phyloP scores from a whole-genome alignment of 35 echinoderm and acorn worm genomes.

The Ptychodera flava region DNA sequence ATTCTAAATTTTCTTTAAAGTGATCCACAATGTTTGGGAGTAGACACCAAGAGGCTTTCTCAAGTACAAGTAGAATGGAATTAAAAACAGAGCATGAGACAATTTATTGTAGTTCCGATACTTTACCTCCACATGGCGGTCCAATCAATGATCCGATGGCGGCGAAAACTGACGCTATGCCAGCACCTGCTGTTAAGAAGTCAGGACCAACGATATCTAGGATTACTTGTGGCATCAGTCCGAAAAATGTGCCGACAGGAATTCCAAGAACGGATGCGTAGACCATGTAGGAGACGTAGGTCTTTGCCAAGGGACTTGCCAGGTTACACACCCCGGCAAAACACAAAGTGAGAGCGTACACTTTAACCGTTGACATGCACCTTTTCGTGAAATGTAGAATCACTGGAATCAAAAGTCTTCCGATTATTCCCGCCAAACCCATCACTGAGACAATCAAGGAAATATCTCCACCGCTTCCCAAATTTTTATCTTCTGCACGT shows the following conservation, averaged over 20 bases:
- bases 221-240: background rate
- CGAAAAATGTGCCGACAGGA: constrained; percentile 29
- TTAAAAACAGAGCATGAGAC: too few relatives aligned
- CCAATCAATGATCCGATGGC: background rate
- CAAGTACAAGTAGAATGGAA: too few relatives aligned
- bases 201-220: background rate
- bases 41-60: too few relatives aligned
- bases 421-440: constrained; percentile 36
- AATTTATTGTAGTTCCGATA: too few relatives aligned
- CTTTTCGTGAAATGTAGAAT: constrained; percentile 19
- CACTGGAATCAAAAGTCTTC: constrained; percentile 18
- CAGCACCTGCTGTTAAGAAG: background rate
- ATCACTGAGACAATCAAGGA: constrained; percentile 38
- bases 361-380: constrained; percentile 2
- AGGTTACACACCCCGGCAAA: constrained; percentile 7
- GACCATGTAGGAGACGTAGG: constrained; percentile 10
- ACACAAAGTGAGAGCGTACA: constrained; percentile 12
- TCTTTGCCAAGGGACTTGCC: constrained; percentile 30
- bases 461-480: constrained; percentile 21
- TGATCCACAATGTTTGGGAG: too few relatives aligned
- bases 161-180: background rate
- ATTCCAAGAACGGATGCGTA: constrained; percentile 35
- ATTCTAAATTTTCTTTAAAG: too few relatives aligned
- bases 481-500: constrained; percentile 17
- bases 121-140: background rate